Percentiles rank a stretch among this genome's conserved stretches.
Evolutionary conservation across 2,113 vertebrate species (phyloP).

Genomic region (Mus spicilegus): DNA sequence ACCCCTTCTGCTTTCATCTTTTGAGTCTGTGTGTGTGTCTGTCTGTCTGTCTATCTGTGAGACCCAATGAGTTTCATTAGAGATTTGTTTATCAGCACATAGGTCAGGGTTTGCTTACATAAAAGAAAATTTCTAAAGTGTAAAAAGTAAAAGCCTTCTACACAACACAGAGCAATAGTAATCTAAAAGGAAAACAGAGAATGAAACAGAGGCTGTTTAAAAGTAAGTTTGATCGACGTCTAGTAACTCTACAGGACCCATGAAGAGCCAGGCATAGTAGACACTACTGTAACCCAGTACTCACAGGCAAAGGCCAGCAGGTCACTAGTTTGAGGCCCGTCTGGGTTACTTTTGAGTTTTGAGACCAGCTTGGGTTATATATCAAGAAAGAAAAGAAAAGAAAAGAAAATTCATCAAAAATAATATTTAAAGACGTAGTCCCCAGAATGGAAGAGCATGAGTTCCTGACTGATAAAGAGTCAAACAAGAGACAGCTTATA

Average conservation of each 20-base stretch:
- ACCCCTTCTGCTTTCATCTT: background rate
- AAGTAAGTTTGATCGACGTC: background rate
- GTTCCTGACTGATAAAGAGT: constrained; percentile 9
- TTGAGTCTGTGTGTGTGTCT: background rate
- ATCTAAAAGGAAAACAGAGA: background rate
- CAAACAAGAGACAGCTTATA: background rate
- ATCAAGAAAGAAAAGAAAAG: background rate
- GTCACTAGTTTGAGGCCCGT: background rate
- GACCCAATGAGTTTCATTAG: background rate
- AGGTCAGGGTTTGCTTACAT: background rate
- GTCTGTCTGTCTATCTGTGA: background rate
- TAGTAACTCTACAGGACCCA: background rate
- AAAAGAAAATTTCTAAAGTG: constrained; percentile 31
- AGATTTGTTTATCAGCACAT: background rate
- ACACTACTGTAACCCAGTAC: background rate
- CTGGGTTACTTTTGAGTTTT: background rate
- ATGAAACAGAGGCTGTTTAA: background rate
- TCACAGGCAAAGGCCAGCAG: background rate
- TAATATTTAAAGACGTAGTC: background rate
- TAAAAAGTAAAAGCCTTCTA: constrained; percentile 38
- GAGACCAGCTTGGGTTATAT: background rate
- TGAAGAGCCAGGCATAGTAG: background rate
- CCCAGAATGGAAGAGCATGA: background rate
- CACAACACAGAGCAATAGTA: background rate
- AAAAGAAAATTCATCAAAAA: background rate